phyloP scores from a whole-genome alignment of 2,113 vertebrate species.

The Menidia beryllina region DNA sequence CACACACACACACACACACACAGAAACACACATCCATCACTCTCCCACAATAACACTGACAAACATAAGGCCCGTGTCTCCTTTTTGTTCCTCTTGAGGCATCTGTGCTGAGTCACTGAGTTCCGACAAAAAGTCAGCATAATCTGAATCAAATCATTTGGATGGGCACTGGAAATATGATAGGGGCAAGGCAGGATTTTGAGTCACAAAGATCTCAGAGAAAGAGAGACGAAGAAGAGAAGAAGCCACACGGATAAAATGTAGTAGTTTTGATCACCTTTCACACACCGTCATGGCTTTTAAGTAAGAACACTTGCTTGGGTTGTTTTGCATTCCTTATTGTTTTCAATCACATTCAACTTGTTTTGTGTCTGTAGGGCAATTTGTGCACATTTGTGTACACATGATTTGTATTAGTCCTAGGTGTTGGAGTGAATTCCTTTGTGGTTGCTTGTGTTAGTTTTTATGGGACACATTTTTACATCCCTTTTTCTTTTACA shows the following conservation, averaged over 20 bases:
- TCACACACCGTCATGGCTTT: neutral
- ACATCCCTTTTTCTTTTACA: neutral
- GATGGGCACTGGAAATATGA: neutral
- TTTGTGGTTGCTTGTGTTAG: neutral
- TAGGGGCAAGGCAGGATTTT: neutral
- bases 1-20: neutral
- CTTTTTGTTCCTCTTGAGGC: slow-evolving; percentile 17
- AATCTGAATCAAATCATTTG: slow-evolving; percentile 37
- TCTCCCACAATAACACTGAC: neutral
- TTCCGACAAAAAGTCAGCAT: slow-evolving; percentile 21
- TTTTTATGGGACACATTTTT: neutral
- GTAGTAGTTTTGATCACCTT: neutral
- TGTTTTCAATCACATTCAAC: too few species aligned
- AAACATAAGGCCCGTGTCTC: neutral
- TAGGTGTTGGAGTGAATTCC: neutral
- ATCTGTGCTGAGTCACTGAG: slow-evolving; percentile 26
- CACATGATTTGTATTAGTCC: too few species aligned
- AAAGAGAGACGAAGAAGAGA: neutral
- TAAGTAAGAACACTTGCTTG: neutral
- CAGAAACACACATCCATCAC: neutral
- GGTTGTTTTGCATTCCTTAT: neutral
- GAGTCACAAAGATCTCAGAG: neutral
- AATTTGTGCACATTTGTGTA: neutral
- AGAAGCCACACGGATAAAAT: neutral
- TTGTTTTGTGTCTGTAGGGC: neutral